phyloP scores from a whole-genome alignment of 2,888 invertebrate genomes.

The Pseudoips prasinana region DNA sequence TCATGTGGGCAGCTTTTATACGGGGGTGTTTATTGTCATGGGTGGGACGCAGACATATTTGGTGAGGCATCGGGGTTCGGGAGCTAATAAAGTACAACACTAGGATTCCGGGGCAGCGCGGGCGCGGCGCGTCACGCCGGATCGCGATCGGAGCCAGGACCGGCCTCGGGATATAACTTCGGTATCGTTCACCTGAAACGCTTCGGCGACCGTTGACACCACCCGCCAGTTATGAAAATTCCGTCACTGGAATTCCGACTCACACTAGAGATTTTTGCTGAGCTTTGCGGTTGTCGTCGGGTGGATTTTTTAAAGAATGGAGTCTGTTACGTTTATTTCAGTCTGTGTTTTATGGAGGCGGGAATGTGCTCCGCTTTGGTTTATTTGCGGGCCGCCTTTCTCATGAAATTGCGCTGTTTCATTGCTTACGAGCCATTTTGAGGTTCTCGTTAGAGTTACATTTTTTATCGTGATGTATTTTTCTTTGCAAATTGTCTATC shows the following conservation, averaged over 20 bases:
- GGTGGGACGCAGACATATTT: conserved; percentile 55
- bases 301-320: conserved; percentile 72
- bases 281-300: conserved; percentile 73
- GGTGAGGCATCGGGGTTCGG: conserved; percentile 43
- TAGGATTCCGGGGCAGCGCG: conserved; percentile 43
- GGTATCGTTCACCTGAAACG: conserved; percentile 66
- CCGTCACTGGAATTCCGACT: conserved; percentile 71
- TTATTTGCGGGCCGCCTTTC: conserved; percentile 76
- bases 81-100: conserved; percentile 57
- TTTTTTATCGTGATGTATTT: conserved; percentile 69
- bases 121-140: conserved; percentile 32
- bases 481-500: conserved; percentile 62
- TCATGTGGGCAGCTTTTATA: conserved; percentile 52
- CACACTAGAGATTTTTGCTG: conserved; percentile 76
- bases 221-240: conserved; percentile 77
- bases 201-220: conserved; percentile 54
- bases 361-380: conserved; percentile 77
- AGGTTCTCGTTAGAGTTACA: conserved; percentile 69
- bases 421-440: conserved; percentile 76
- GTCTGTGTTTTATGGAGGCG: conserved; percentile 75
- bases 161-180: conserved; percentile 63
- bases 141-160: conserved; percentile 49
- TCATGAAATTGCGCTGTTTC: conserved; percentile 78
- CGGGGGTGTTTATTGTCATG: conserved; percentile 60
- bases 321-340: conserved; percentile 76